These are phyloP conservation scores for Platysternon megacephalum DNA, from an alignment of 2,113 vertebrate genomes.

Conservation along the genomic window DNA sequence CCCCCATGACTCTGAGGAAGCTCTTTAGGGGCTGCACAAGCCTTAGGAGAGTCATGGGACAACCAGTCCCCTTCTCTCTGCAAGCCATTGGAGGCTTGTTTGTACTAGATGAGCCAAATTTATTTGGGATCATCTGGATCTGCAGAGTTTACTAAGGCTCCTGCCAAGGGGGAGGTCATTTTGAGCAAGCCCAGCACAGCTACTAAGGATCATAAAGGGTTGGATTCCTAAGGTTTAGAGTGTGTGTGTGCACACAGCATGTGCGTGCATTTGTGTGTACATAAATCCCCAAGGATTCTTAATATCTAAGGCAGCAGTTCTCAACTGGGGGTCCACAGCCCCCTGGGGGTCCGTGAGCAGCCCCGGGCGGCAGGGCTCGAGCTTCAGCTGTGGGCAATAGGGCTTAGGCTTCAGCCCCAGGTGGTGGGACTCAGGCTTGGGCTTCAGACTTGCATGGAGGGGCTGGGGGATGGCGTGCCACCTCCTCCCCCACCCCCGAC, in stretches of 20 bases:
- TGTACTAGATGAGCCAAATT: neutral
- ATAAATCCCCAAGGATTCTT: neutral
- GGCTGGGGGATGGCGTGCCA: too few relatives aligned
- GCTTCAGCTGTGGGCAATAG: too few relatives aligned
- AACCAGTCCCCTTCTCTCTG: neutral
- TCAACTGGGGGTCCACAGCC: too few relatives aligned
- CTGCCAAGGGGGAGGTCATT: neutral
- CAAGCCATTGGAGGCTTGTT: neutral
- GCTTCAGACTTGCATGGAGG: too few relatives aligned
- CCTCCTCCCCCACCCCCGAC: too few relatives aligned
- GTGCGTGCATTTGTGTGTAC: neutral
- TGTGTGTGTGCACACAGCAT: too few relatives aligned
- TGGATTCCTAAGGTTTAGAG: neutral
- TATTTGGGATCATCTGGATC: neutral
- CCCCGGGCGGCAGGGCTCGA: too few relatives aligned
- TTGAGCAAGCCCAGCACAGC: neutral
- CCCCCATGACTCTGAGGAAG: neutral
- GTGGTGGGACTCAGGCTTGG: too few relatives aligned
- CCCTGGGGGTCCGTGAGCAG: too few relatives aligned
- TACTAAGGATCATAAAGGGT: neutral
- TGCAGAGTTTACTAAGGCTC: neutral
- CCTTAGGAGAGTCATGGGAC: neutral
- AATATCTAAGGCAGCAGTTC: neutral
- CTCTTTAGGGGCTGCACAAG: neutral
- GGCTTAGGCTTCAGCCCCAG: too few relatives aligned